Percentiles rank a stretch among this genome's conserved stretches.
Conservation (phyloP, 2,113 vertebrate species). For the Mesembrinibis cayennensis region DNA sequence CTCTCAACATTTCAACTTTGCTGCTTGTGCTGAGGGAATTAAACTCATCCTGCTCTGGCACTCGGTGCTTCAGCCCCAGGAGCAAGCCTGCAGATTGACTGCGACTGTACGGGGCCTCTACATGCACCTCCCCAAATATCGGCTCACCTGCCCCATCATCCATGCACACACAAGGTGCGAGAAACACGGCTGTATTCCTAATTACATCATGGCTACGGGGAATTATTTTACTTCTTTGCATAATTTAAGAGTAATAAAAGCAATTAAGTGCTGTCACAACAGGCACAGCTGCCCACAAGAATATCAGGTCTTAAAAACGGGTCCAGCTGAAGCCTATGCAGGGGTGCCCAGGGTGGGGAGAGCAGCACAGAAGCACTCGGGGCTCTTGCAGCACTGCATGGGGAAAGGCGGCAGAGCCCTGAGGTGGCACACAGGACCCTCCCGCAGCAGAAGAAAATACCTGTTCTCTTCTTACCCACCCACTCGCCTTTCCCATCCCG, state of each 20-base stretch:
- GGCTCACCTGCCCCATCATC: rapidly evolving
- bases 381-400: rapidly evolving
- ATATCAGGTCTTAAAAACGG: neutral
- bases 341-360: neutral
- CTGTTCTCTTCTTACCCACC: neutral
- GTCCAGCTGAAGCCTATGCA: rapidly evolving
- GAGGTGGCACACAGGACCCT: rapidly evolving
- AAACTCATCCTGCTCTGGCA: rapidly evolving
- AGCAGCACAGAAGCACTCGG: neutral
- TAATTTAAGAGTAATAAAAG: neutral
- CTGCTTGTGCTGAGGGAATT: neutral
- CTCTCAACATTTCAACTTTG: neutral
- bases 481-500: neutral
- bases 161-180: rapidly evolving
- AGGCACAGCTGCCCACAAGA: neutral
- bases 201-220: rapidly evolving
- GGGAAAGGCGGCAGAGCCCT: neutral
- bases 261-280: neutral
- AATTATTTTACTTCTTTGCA: neutral
- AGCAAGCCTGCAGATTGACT: neutral
- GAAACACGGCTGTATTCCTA: neutral
- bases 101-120: rapidly evolving
- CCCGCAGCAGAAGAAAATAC: neutral
- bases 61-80: rapidly evolving
- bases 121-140: neutral